Evolutionary conservation across 2,113 vertebrate genomes (phyloP).

Genomic region (Upupa epops): DNA sequence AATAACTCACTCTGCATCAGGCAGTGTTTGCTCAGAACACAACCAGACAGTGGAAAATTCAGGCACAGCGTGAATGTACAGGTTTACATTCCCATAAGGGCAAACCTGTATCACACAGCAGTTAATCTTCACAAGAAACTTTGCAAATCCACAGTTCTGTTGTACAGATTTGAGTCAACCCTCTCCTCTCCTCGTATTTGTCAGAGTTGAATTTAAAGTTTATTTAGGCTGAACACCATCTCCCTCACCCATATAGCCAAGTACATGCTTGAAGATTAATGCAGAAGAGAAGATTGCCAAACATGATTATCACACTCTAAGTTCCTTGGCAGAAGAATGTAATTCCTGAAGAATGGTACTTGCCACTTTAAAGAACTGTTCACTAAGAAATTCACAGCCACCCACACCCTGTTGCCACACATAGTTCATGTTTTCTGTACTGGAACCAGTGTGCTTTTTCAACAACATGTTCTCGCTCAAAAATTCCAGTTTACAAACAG

Average conservation of each 20-base stretch:
- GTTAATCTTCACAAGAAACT: not conserved
- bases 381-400: not conserved
- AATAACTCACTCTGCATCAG: not conserved
- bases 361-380: not conserved
- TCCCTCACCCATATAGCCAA: not conserved
- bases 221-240: not conserved
- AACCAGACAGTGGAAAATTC: not conserved
- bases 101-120: not conserved
- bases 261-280: not conserved
- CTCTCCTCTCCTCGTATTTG: not conserved
- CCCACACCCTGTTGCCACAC: rapidly evolving
- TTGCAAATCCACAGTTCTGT: not conserved
- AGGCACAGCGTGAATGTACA: not conserved
- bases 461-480: not conserved
- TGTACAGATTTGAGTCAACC: not conserved
- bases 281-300: not conserved
- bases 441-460: not conserved
- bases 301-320: not conserved
- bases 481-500: not conserved
- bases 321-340: not conserved
- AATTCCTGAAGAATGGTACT: not conserved
- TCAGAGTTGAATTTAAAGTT: not conserved
- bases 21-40: not conserved
- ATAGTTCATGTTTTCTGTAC: not conserved
- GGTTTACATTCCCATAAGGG: not conserved